Evolutionary conservation across 2,113 vertebrate genomes (phyloP).

Genomic region (Columbina picui): DNA sequence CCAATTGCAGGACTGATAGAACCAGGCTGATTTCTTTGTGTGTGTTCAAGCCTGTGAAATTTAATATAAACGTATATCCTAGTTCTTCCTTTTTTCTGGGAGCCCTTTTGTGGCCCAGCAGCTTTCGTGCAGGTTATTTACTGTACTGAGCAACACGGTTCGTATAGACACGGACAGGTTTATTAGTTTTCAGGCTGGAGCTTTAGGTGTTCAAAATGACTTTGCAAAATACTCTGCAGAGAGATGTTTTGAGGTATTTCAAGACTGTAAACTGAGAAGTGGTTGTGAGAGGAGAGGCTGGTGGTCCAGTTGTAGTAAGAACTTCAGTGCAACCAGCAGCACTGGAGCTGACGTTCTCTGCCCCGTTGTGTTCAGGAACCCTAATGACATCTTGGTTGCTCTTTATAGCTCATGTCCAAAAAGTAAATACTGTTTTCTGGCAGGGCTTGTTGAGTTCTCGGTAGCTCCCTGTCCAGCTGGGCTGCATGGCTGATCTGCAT

Average conservation of each 20-base stretch:
- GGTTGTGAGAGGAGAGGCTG: not conserved
- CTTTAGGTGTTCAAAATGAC: not conserved
- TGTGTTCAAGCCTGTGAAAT: not conserved
- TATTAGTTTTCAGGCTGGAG: not conserved
- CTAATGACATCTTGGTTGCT: slow-evolving; percentile 28
- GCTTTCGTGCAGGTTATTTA: not conserved
- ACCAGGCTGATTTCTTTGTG: no score
- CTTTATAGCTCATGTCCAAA: not conserved
- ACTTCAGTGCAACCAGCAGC: not conserved
- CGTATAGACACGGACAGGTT: not conserved
- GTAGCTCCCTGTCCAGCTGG: slow-evolving; percentile 54
- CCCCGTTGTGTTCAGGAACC: not conserved
- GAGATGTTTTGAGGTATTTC: not conserved
- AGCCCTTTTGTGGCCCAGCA: not conserved
- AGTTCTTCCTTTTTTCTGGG: not conserved
- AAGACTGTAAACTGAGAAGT: not conserved
- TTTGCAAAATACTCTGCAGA: not conserved
- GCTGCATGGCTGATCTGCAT: slow-evolving; percentile 22
- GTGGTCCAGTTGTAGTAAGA: not conserved
- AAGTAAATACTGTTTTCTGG: slow-evolving; percentile 41
- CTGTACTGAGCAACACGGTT: not conserved
- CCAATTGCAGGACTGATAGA: not conserved
- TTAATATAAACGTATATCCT: not conserved
- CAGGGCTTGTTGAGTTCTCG: slow-evolving; percentile 2
- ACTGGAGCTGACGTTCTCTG: not conserved